phyloP scores from a whole-genome alignment of 2,113 vertebrate genomes.

The Sus scrofa region T2T-Sscrofa CM000812.6:267743001-267743500 shows the following conservation, averaged over 20 bases:
- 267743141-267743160: neutral
- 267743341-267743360: neutral
- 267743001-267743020: neutral
- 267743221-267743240: neutral
- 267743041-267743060: neutral
- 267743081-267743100: neutral
- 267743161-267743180: neutral
- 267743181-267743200: neutral
- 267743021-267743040: neutral
- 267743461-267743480: neutral
- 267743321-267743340: neutral
- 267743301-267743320: neutral
- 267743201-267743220: neutral
- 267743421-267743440: neutral
- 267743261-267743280: neutral
- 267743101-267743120: slow-evolving; percentile 18
- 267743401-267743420: neutral
- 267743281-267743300: neutral
- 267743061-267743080: neutral
- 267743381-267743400: neutral
- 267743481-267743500: neutral
- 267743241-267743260: neutral
- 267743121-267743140: neutral
- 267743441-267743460: neutral
- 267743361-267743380: neutral